These are phyloP conservation scores for Chesias legatella DNA, from an alignment of 2,888 invertebrate species.

Conservation along the genomic window DNA sequence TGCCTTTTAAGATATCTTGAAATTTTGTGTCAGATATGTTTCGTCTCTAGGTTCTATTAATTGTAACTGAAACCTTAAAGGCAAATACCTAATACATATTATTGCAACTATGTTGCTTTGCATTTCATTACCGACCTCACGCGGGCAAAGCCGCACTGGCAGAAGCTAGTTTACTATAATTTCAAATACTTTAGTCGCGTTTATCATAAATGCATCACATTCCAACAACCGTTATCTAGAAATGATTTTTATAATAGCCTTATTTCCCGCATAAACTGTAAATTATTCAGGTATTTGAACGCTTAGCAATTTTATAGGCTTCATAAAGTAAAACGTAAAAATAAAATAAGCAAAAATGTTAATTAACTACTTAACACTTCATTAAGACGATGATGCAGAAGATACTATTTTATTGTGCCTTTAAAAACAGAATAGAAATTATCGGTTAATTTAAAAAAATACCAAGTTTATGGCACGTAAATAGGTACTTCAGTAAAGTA, in stretches of 20 bases:
- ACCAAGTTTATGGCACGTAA: slow-evolving; percentile 30
- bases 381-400: slow-evolving; percentile 28
- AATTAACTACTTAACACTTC: slow-evolving; percentile 33
- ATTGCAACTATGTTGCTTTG: too few species aligned
- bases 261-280: slow-evolving; percentile 15
- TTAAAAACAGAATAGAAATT: slow-evolving; percentile 26
- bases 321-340: slow-evolving; percentile 24
- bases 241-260: slow-evolving; percentile 18
- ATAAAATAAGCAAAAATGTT: slow-evolving; percentile 27
- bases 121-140: too few species aligned
- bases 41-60: too few species aligned
- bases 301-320: slow-evolving; percentile 20
- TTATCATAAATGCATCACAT: too few species aligned
- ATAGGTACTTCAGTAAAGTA: slow-evolving; percentile 26
- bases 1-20: too few species aligned
- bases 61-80: too few species aligned
- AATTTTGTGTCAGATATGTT: too few species aligned
- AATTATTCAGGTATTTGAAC: slow-evolving; percentile 22
- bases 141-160: too few species aligned
- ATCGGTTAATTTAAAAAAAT: slow-evolving; percentile 31
- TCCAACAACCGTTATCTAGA: too few species aligned
- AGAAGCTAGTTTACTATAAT: too few species aligned
- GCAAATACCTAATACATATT: too few species aligned
- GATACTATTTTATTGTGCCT: slow-evolving; percentile 29
- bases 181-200: too few species aligned